Conservation (phyloP, 1,140 invertebrate species). For the Drosophila arawakana region DNA sequence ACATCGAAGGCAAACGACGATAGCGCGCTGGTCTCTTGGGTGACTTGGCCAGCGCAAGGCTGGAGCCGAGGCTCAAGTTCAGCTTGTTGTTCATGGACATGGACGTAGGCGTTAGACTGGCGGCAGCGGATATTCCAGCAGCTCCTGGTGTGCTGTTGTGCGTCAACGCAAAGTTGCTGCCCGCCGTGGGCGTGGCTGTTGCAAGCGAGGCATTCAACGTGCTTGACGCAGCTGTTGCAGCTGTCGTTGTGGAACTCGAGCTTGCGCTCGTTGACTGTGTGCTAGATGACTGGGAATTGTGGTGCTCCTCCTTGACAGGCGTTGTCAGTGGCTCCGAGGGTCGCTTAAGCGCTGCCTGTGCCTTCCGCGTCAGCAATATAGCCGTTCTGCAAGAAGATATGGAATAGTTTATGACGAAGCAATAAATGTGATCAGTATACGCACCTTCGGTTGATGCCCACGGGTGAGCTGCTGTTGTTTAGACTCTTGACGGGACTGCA, state of each 20-base stretch:
- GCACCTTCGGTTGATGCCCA: conserved; percentile 89
- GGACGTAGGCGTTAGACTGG: conserved; percentile 47
- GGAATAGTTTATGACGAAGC: background rate
- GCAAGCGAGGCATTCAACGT: conserved; percentile 45
- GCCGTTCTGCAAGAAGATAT: conserved; percentile 87
- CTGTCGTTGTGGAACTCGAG: conserved; percentile 72
- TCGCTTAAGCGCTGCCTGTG: conserved; percentile 85
- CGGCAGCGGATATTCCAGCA: conserved; percentile 26
- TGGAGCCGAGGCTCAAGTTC: conserved; percentile 32
- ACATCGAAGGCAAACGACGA: conserved; percentile 76
- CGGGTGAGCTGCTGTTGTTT: conserved; percentile 84
- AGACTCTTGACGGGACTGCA: conserved; percentile 82
- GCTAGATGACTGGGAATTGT: conserved; percentile 75
- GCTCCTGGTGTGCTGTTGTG: conserved; percentile 53
- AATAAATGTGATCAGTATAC: background rate
- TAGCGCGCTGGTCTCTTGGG: conserved; percentile 76
- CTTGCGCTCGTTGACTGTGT: conserved; percentile 85
- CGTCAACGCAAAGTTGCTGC: conserved; percentile 53
- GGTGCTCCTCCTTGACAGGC: conserved; percentile 84
- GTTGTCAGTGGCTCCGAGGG: conserved; percentile 80
- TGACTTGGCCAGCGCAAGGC: conserved; percentile 59
- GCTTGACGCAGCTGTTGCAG: conserved; percentile 80
- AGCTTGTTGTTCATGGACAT: conserved; percentile 69
- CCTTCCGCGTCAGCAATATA: conserved; percentile 93
- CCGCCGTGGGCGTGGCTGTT: conserved; percentile 41